Evolutionary conservation across 2,888 invertebrate genomes (phyloP), one percentile per base, ranked within the genome.

Genomic region (Psylliodes chrysocephalus): DNA sequence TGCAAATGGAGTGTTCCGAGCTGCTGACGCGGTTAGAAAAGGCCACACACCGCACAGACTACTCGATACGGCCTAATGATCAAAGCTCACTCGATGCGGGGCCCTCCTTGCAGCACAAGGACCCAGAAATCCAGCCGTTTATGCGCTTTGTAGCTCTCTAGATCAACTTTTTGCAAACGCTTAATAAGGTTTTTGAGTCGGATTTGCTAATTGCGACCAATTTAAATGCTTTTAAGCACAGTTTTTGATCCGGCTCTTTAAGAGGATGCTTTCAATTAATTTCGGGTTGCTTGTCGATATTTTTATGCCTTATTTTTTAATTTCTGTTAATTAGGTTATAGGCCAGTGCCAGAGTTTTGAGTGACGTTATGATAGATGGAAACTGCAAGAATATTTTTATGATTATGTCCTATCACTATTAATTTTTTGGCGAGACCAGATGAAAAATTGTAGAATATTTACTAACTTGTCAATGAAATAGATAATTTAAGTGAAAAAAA

Each of bases 1-100:
- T 81, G 78, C 79, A 81, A 81, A 81, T 80, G 78, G 80, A 72
- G 77, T 77, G 76, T 77, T 75, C 71, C 68, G 75, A 67, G 69
- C 72, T 72, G 75, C 73, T 75, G 77, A 77, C 73, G 75, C 73
- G 77, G 77, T 42, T 18, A 18, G 42, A 51, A 61, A 61, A 47
- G 61, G 19, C 54, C 47, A 55, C 47, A 61, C 38, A 12, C 3
- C n/a, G 38, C 15, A 38, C 38, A 38, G 54, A 54, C 42, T 55
- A 42, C 38, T 44, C 40, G 63, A 54, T 66, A 63, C 75, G 73
- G 70, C 71, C 71, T 72, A 71, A 74, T 76, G 77, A 77, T 77
- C 77, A 77, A 77, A 77, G 77, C 68, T 55, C 22, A 14, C 52
- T 54, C 51, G 42, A 35, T 12, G n/a, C 14, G 28, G 52, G 22